Evolutionary conservation across 1,140 invertebrate genomes (phyloP), one percentile per base, ranked within the genome.

Genomic region (Ruditapes philippinarum): DNA sequence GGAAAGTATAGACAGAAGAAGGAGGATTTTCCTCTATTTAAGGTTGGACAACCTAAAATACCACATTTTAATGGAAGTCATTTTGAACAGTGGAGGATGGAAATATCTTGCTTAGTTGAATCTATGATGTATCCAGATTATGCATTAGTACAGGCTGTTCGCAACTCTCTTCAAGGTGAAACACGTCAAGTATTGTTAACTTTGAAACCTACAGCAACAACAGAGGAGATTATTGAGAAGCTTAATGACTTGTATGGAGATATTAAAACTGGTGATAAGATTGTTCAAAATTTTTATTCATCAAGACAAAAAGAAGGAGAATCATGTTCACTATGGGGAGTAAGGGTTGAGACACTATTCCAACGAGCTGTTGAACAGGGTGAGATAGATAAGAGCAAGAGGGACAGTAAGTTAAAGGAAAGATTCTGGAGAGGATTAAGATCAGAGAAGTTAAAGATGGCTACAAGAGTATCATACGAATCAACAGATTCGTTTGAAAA

Each of bases 331-430:
- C 22, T 22, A 73, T 73, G 68, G 68, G 68, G 22, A 11, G 68
- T 33, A 0, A 22, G 68, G 38, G 31, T 73, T 1, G 68, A 73
- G 19, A 31, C 68, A 25, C 68, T 73, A 1, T 73, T 73, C 25
- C 68, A 73, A 36, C 31, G 22, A 25, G 28, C 68, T 19, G 7
- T 33, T 36, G 68, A 73, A 73, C 33, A 73, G 25, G 31, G 33
- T 11, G 31, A 73, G 38, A 36, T 73, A 0, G 31, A 73, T 36
- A 36, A 73, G 31, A 73, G 4, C 17, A 73, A 73, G 38, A 73
- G 68, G 12, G 68, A 73, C 68, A 73, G 68, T n/a, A 73, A 31
- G 40, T 73, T 73, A 31, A 73, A 73, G 33, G 68, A 73, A 33
- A 73, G 25, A 40, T 36, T 73, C 25, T 73, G 36, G n/a, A n/a